Conservation (phyloP, 2,797 vertebrate species). For the Tapirus indicus region DNA sequence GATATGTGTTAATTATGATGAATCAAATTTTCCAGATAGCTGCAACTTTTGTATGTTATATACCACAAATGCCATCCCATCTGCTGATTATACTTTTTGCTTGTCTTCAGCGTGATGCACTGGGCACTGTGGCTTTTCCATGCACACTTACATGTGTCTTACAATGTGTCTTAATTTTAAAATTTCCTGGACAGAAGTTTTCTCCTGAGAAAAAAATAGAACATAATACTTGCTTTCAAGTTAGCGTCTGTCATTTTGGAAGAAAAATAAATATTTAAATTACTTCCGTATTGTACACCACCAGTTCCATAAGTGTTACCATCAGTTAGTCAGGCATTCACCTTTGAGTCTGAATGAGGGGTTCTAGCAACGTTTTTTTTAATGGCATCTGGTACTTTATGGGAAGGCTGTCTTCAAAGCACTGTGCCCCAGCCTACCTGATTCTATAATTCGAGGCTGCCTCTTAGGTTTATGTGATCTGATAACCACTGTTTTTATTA, state of each 20-base stretch:
- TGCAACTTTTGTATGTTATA: neutral
- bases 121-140: neutral
- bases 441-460: neutral
- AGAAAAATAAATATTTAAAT: slow-evolving; percentile 29
- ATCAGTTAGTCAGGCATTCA: neutral
- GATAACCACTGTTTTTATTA: neutral
- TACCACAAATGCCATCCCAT: neutral
- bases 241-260: slow-evolving; percentile 42
- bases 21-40: neutral
- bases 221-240: slow-evolving; percentile 9
- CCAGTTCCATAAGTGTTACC: neutral
- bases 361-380: neutral
- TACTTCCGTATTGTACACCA: neutral
- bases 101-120: neutral
- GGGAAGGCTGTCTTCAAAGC: neutral
- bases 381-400: slow-evolving; percentile 6
- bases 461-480: neutral
- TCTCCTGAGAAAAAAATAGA: neutral
- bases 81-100: neutral
- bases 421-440: neutral
- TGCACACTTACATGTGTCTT: neutral
- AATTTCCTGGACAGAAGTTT: slow-evolving; percentile 28
- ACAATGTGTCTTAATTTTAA: neutral
- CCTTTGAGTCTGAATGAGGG: neutral
- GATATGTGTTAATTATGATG: neutral